Evolutionary conservation across 2,113 vertebrate genomes (phyloP).

Genomic region (Aldabrachelys gigantea): DNA sequence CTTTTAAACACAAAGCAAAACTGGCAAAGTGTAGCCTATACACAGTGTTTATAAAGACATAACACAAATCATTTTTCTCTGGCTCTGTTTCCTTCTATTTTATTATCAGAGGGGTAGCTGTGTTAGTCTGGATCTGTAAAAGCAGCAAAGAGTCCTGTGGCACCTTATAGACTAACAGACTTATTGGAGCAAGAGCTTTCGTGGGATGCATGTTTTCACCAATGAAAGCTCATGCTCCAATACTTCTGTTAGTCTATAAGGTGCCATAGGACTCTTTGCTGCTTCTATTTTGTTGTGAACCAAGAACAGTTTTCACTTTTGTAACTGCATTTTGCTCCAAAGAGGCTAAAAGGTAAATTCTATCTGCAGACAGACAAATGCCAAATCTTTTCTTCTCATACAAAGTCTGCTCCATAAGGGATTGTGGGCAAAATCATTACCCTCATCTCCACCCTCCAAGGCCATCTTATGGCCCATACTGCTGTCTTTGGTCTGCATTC

Average conservation of each 20-base stretch:
- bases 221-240: no score
- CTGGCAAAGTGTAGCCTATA: neutral
- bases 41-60: neutral
- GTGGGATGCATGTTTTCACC: no score
- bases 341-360: neutral
- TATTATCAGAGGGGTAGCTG: no score
- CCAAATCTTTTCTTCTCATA: neutral
- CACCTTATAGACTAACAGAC: no score
- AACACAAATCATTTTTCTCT: neutral
- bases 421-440: neutral
- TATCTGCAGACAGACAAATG: neutral
- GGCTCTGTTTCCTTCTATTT: neutral
- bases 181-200: no score
- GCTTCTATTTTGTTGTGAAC: neutral
- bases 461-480: neutral
- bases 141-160: no score
- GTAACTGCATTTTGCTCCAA: neutral
- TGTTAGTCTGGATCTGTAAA: no score
- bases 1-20: neutral
- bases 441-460: neutral
- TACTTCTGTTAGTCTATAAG: no score
- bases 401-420: fast-evolving
- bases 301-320: neutral
- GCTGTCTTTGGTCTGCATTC: neutral
- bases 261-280: no score